phyloP scores from a whole-genome alignment of 53 echinoderm and acorn worm species.

The Zoroaster sp. region DNA sequence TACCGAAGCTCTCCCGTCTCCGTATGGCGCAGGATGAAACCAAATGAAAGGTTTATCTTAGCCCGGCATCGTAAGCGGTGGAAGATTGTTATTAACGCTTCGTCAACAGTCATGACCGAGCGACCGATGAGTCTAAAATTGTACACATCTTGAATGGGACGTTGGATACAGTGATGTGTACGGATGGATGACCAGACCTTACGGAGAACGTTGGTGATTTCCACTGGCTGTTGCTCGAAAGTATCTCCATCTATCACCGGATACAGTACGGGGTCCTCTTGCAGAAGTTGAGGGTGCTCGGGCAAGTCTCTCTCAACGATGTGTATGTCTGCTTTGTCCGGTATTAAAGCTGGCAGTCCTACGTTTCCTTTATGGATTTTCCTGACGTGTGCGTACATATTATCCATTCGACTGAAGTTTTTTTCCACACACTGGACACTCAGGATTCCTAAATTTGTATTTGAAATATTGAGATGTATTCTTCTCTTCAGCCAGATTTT shows the following conservation, averaged over 20 bases:
- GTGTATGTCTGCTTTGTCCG: background rate
- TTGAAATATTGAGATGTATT: background rate
- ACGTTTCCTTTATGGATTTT: background rate
- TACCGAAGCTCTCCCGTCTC: background rate
- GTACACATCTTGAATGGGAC: background rate
- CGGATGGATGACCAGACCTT: background rate
- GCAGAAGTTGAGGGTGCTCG: background rate
- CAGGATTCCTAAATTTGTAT: background rate
- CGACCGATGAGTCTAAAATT: background rate
- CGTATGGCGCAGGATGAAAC: background rate
- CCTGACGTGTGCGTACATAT: background rate
- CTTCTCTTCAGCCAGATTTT: background rate
- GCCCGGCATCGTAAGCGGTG: background rate
- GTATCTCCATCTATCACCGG: background rate
- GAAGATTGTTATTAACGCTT: background rate
- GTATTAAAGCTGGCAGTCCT: background rate
- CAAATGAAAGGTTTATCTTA: background rate
- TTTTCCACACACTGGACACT: background rate
- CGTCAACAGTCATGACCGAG: background rate
- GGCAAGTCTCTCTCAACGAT: background rate
- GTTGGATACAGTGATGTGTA: background rate
- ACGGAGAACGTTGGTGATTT: background rate
- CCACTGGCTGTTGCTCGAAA: background rate
- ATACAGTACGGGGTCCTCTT: background rate
- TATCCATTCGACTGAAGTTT: background rate